Evolutionary conservation across 2,888 invertebrate genomes (phyloP).

Genomic region (Strigamia transsilvanica): DNA sequence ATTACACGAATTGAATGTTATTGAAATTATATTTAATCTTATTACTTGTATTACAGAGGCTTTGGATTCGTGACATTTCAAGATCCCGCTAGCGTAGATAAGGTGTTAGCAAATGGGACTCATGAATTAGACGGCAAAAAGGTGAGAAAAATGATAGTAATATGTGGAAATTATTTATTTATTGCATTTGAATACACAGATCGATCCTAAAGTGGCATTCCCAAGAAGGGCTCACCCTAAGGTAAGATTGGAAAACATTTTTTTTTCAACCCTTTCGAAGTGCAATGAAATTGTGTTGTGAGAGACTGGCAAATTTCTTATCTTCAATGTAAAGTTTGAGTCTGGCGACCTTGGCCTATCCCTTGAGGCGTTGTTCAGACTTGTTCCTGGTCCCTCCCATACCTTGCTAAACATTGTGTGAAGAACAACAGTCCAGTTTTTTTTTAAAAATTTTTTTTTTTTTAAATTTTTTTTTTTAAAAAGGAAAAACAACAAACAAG

Average conservation of each 20-base stretch:
- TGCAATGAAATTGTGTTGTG: constrained; percentile 1
- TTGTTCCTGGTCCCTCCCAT: constrained; percentile 48
- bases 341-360: constrained; percentile 54
- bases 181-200: constrained; percentile 70
- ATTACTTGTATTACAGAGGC: constrained; percentile 73
- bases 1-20: no score
- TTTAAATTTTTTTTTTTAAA: constrained; percentile 9
- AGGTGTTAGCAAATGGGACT: constrained; percentile 96
- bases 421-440: constrained; percentile 29
- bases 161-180: constrained; percentile 60
- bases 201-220: constrained; percentile 99
- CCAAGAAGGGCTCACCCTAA: constrained; percentile 98
- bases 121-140: constrained; percentile 99
- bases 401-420: constrained; percentile 33
- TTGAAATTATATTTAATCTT: not conserved
- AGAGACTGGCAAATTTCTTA: constrained; percentile 52
- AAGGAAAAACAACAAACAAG: not conserved
- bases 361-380: constrained; percentile 49
- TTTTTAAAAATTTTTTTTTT: constrained; percentile 27
- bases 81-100: constrained; percentile 98
- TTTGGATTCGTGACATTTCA: constrained; percentile 99
- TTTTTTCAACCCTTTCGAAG: not conserved
- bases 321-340: constrained; percentile 20
- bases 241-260: constrained; percentile 71
- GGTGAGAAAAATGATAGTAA: constrained; percentile 68